Evolutionary conservation across 2,797 vertebrate species (phyloP).

Genomic region (Sebastiscus albofasciatus): DNA sequence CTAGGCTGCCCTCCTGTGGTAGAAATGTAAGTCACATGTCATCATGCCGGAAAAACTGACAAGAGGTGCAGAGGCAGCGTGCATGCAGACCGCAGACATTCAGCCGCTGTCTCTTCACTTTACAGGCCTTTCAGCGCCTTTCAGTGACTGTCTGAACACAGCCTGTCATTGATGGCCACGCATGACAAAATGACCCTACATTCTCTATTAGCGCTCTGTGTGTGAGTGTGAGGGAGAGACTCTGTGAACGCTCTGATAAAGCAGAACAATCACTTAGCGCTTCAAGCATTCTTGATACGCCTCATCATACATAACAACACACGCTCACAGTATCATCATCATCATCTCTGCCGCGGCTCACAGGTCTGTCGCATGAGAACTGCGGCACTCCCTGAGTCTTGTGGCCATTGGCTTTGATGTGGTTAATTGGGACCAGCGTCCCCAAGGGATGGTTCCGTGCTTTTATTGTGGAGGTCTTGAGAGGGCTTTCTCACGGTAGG

Average conservation of each 20-base stretch:
- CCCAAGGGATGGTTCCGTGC: slow-evolving; percentile 52
- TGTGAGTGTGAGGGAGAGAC: not conserved
- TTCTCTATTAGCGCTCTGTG: slow-evolving; percentile 5
- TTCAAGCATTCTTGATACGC: not conserved
- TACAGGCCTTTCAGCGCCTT: slow-evolving; percentile 28
- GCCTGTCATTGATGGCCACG: slow-evolving; percentile 27
- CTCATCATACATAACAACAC: slow-evolving; percentile 7
- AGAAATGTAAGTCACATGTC: slow-evolving; percentile 19
- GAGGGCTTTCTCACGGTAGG: slow-evolving; percentile 78
- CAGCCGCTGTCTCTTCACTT: slow-evolving; percentile 54
- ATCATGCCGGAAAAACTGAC: slow-evolving; percentile 44
- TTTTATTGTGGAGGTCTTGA: slow-evolving; percentile 65
- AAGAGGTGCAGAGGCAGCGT: slow-evolving; percentile 20
- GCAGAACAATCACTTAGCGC: slow-evolving; percentile 16
- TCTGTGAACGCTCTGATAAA: slow-evolving; percentile 21
- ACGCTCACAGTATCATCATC: slow-evolving; percentile 21
- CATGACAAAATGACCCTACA: slow-evolving; percentile 5
- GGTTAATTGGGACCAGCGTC: slow-evolving; percentile 70
- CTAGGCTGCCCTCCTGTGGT: slow-evolving; percentile 70
- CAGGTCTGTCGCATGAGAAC: slow-evolving; percentile 10
- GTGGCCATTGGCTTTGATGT: slow-evolving; percentile 63
- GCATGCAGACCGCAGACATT: slow-evolving; percentile 43
- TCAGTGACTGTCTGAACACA: slow-evolving; percentile 30
- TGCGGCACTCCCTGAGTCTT: slow-evolving; percentile 44
- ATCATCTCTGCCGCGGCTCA: slow-evolving; percentile 19